Percentiles rank a stretch among this genome's conserved stretches.
Evolutionary conservation across 2,113 vertebrate species (phyloP).

Genomic region (Nycticryphes semicollaris): DNA sequence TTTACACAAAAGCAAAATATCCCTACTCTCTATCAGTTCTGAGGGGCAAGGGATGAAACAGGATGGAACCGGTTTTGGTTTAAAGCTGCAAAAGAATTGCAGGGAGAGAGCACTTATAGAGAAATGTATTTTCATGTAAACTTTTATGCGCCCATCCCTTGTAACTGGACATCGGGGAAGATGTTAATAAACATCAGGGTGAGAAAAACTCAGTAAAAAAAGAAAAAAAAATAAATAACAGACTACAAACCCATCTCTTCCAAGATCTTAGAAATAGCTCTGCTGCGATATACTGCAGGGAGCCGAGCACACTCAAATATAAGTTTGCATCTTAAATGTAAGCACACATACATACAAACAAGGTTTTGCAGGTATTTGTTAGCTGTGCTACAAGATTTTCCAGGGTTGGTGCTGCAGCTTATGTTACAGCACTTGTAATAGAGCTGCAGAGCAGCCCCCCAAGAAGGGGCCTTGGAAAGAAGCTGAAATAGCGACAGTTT

Average conservation of each 20-base stretch:
- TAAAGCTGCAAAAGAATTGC: constrained; percentile 18
- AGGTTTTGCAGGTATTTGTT: constrained; percentile 43
- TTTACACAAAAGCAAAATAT: not conserved
- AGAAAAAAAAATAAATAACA: not conserved
- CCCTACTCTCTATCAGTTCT: not conserved
- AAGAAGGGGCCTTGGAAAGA: constrained; percentile 2
- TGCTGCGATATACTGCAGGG: constrained; percentile 14
- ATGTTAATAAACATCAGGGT: constrained; percentile 63
- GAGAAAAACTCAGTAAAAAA: constrained; percentile 43
- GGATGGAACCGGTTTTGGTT: constrained; percentile 50
- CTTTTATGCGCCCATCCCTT: constrained; percentile 45
- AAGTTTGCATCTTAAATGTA: constrained; percentile 45
- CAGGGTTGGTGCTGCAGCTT: constrained; percentile 21
- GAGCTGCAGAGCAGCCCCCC: constrained; percentile 6
- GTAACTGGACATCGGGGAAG: constrained; percentile 47
- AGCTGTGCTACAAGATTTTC: constrained; percentile 34
- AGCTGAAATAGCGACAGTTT: constrained; percentile 54
- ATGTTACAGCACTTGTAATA: not conserved
- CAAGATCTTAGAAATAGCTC: constrained; percentile 31
- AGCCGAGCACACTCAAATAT: not conserved
- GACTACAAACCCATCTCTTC: constrained; percentile 32
- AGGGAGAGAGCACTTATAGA: constrained; percentile 32
- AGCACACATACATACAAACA: constrained; percentile 47
- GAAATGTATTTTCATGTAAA: constrained; percentile 66
- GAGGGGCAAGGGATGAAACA: constrained; percentile 26